Evolutionary conservation across 2,888 invertebrate species (phyloP).

Genomic region (Rhabditoides inermis): DNA sequence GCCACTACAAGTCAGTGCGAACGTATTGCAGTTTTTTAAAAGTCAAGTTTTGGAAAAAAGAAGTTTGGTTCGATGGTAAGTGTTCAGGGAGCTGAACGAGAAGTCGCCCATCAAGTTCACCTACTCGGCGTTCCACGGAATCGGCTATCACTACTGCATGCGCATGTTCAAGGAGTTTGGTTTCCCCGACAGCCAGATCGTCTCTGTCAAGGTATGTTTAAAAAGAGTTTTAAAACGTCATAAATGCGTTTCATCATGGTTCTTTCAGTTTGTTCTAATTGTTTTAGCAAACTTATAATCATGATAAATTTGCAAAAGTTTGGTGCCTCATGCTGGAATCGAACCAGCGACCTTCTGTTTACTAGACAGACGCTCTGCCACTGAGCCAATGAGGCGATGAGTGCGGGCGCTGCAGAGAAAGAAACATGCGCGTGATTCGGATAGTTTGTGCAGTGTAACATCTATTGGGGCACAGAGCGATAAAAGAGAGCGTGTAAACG

Average conservation of each 20-base stretch:
- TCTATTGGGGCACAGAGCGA: background rate
- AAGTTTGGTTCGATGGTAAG: background rate
- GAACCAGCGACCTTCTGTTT: too few relatives aligned
- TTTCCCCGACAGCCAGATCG: constrained; percentile 57
- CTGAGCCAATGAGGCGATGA: too few relatives aligned
- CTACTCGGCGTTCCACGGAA: constrained; percentile 96
- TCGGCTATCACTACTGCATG: constrained; percentile 72
- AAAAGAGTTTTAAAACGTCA: background rate
- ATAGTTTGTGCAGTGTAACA: too few relatives aligned
- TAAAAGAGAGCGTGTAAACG: background rate
- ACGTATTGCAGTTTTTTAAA: background rate
- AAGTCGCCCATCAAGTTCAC: constrained; percentile 63
- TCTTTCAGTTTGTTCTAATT: background rate
- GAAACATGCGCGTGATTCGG: too few relatives aligned
- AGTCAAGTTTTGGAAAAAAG: background rate
- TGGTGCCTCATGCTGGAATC: too few relatives aligned
- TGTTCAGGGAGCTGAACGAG: constrained; percentile 41
- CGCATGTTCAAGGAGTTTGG: constrained; percentile 69
- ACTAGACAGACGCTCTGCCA: too few relatives aligned
- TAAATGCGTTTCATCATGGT: background rate
- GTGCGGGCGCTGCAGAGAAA: too few relatives aligned
- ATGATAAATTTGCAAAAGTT: constrained; percentile 2
- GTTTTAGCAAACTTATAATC: background rate
- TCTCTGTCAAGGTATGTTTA: constrained; percentile 50
- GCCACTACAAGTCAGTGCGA: constrained; percentile 21